These are phyloP conservation scores for Calameuta filiformis DNA, from an alignment of 2,888 invertebrate genomes.

Conservation along the genomic window DNA sequence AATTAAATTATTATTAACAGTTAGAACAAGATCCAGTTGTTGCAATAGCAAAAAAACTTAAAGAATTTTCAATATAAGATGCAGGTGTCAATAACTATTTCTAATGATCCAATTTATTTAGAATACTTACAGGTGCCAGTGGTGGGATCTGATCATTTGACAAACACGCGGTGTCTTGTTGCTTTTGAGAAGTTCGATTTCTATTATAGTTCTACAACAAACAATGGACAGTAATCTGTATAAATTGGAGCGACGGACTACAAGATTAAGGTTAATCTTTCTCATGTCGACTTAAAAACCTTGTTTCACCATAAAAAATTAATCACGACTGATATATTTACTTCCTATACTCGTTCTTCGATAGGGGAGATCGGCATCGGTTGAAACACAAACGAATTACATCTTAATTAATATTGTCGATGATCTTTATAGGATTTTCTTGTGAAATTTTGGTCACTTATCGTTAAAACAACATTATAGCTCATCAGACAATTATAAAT, in stretches of 20 bases:
- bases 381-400: no score
- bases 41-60: background rate
- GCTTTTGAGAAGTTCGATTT: background rate
- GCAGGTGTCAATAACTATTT: background rate
- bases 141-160: background rate
- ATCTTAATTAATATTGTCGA: no score
- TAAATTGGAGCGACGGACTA: background rate
- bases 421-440: no score
- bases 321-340: background rate
- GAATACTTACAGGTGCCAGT: background rate
- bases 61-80: background rate
- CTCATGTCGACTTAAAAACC: background rate
- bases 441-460: no score
- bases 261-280: background rate
- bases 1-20: background rate
- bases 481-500: no score
- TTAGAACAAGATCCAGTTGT: background rate
- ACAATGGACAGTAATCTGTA: background rate
- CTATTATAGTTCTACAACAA: background rate
- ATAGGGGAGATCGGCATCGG: background rate
- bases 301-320: background rate
- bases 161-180: background rate
- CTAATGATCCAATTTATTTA: background rate
- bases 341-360: background rate
- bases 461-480: no score